These are phyloP conservation scores for Myotis myotis DNA, from an alignment of 2,797 vertebrate genomes.

Conservation along the genomic window DNA sequence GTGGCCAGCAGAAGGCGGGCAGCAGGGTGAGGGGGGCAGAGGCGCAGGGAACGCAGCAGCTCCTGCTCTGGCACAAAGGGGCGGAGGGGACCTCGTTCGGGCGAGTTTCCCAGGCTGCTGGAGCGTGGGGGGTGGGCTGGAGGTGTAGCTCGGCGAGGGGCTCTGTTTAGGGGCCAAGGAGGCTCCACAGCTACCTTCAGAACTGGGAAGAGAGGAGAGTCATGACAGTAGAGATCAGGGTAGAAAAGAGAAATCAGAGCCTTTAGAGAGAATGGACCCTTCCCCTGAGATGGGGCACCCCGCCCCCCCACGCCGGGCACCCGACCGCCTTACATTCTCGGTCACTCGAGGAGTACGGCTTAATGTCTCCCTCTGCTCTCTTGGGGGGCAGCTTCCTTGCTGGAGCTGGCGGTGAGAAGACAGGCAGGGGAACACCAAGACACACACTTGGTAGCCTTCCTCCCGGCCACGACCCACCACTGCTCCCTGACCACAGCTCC, in stretches of 20 bases:
- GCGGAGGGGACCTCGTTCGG: slow-evolving; percentile 80
- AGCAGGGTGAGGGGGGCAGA: slow-evolving; percentile 77
- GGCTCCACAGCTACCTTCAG: slow-evolving; percentile 83
- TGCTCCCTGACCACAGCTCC: slow-evolving; percentile 30
- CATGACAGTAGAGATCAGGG: not conserved
- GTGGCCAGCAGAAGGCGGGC: slow-evolving; percentile 79
- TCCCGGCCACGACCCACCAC: not conserved
- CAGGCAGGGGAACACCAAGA: not conserved
- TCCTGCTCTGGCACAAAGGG: slow-evolving; percentile 81
- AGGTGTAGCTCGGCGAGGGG: slow-evolving; percentile 72
- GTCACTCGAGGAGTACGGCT: slow-evolving; percentile 93
- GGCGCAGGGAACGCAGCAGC: slow-evolving; percentile 79
- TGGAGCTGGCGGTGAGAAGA: slow-evolving; percentile 72
- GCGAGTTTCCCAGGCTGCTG: slow-evolving; percentile 78
- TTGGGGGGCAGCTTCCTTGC: slow-evolving; percentile 88
- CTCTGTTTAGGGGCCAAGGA: slow-evolving; percentile 84
- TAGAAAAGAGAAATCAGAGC: not conserved
- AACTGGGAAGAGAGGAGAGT: slow-evolving; percentile 59
- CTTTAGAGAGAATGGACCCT: not conserved
- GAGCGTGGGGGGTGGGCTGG: slow-evolving; percentile 78
- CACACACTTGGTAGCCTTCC: not conserved
- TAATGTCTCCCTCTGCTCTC: slow-evolving; percentile 93
- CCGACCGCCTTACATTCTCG: slow-evolving; percentile 89
- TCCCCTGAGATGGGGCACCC: not conserved
- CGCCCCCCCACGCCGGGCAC: not conserved